Conservation (phyloP, 2,113 vertebrate genomes). For the Motacilla tschutschensis region DNA sequence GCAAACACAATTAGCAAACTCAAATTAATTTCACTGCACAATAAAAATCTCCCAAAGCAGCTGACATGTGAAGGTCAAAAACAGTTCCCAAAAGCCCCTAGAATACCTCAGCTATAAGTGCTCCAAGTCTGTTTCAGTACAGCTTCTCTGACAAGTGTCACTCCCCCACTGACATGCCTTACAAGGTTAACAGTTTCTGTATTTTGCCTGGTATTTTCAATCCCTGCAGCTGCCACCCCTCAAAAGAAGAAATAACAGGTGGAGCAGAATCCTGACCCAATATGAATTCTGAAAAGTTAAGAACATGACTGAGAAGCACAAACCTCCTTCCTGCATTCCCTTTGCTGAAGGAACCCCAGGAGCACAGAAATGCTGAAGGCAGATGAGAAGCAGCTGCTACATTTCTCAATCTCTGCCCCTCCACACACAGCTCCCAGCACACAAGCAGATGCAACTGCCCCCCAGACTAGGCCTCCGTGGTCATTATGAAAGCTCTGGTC, state of each 20-base stretch:
- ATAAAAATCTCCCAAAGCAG: not conserved
- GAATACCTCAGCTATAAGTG: not conserved
- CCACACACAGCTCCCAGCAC: not conserved
- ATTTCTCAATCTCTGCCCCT: not conserved
- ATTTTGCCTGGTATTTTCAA: not conserved
- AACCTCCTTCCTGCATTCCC: not conserved
- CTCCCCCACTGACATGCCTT: accelerated
- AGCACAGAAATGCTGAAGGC: not conserved
- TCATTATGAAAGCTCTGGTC: not conserved
- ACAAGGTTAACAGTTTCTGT: not conserved
- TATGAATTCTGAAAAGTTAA: not conserved
- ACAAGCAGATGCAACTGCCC: not conserved
- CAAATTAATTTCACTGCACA: not conserved
- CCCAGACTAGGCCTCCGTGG: accelerated
- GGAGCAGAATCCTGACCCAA: not conserved
- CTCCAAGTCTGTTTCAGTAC: not conserved
- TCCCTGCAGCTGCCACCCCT: not conserved
- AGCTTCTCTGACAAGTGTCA: not conserved
- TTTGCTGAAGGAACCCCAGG: not conserved
- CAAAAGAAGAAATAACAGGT: not conserved
- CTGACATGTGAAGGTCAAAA: not conserved
- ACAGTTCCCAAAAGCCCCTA: not conserved
- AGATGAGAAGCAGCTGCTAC: not conserved
- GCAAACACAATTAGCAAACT: not conserved
- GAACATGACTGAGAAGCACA: not conserved